Evolutionary conservation across 2,113 vertebrate species (phyloP), one percentile per base, ranked within the genome.

Genomic region (Mungos mungo): DNA sequence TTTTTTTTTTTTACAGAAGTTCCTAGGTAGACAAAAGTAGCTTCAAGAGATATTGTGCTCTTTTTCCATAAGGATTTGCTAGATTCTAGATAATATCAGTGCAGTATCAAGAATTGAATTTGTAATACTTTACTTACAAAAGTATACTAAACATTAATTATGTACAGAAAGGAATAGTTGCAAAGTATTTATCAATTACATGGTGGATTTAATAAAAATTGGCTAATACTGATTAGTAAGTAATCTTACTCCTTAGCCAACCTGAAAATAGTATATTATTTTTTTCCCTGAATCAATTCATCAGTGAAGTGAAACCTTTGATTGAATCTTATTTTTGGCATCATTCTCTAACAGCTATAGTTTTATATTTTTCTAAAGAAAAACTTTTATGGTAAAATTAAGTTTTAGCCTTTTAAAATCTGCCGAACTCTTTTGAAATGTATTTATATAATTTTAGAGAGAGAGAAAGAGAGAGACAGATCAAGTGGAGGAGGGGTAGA

Each of bases 381-480:
- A 13, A 52, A 7, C 63, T 35, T 72, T 79, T 77, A 19, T 84
- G 21, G 11, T 92, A 66, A 68, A 21, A 81, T 4, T 33, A 80
- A 97, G 9, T 52, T 97, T 72, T 52, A 10, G 4, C 50, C 88
- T 83, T 60, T 15, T 68, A 88, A 27, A 96, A 92, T 52, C 12
- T 68, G 1, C 0, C 50, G 33, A 47, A 52, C 1, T 5, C 7
- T 29, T 15, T 29, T 0, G 8, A 60, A 60, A 8, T 60, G 2
- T 23, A 25, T 60, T 60, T 60, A 57, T 60, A 2, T 23, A 60
- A 23, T 23, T 60, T 60, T 21, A 23, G 57, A 60, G 57, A 60
- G 57, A 60, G 57, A 23, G 57, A 60, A 21, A 60, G 57, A 60
- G 57, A 57, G 0, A 57, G 19, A 54, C 15, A 54, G 16, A 60